Percentiles rank a stretch among this genome's conserved stretches.
Conservation (phyloP, 2,113 vertebrate genomes). For the Amphiprion percula region DNA sequence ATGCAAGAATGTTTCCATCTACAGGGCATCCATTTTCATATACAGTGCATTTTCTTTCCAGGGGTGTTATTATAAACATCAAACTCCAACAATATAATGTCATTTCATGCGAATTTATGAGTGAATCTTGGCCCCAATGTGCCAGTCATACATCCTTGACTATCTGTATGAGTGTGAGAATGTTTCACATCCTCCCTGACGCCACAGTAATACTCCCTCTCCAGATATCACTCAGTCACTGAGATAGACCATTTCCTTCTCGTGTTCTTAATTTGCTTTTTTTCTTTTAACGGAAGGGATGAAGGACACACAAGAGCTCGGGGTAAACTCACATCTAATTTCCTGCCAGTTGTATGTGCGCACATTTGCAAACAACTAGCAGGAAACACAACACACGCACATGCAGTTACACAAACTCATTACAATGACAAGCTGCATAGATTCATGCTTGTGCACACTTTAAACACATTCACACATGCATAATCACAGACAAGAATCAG, state of each 20-base stretch:
- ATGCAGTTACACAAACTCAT: background rate
- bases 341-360: slow-evolving; percentile 23
- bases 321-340: slow-evolving; percentile 40
- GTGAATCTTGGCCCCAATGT: slow-evolving; percentile 52
- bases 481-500: slow-evolving; percentile 36
- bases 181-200: slow-evolving; percentile 48
- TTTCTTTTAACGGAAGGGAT: slow-evolving; percentile 42
- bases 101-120: slow-evolving; percentile 51
- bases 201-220: slow-evolving; percentile 66
- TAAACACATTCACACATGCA: slow-evolving; percentile 36
- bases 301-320: slow-evolving; percentile 30
- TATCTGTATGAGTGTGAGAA: slow-evolving; percentile 57
- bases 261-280: slow-evolving; percentile 60
- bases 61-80: slow-evolving; percentile 37
- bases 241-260: slow-evolving; percentile 54
- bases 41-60: slow-evolving; percentile 36
- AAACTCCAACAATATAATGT: slow-evolving; percentile 30
- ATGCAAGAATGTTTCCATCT: slow-evolving; percentile 40
- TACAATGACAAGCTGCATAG: background rate
- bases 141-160: slow-evolving; percentile 61
- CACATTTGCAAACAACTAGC: slow-evolving; percentile 4
- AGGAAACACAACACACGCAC: background rate
- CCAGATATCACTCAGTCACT: slow-evolving; percentile 58
- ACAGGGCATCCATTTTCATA: slow-evolving; percentile 40
- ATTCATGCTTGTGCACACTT: slow-evolving; percentile 16